Conservation (phyloP, 2,797 vertebrate genomes). For the Notamacropus eugenii region DNA sequence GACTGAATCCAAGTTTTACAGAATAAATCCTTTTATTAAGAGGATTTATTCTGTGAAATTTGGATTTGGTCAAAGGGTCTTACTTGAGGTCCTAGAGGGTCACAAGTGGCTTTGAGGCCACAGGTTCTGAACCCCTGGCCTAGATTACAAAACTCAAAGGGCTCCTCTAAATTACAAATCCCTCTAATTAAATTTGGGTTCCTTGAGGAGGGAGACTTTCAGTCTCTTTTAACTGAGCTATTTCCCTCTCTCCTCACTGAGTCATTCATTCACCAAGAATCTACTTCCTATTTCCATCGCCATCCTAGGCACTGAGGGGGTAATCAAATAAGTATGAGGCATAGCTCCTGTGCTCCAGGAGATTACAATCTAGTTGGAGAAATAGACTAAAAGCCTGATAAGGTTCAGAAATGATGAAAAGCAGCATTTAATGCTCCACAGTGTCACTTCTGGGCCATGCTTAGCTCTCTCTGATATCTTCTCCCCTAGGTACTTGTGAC, state of each 20-base stretch:
- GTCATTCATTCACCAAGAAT: neutral
- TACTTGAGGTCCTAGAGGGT: too few relatives aligned
- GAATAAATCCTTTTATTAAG: too few relatives aligned
- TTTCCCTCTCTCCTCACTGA: neutral
- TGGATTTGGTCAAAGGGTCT: too few relatives aligned
- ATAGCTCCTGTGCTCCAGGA: fast-evolving
- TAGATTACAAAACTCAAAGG: neutral
- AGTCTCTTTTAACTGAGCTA: neutral
- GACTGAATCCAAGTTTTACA: too few relatives aligned
- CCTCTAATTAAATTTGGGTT: neutral
- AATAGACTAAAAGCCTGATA: neutral
- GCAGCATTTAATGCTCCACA: neutral
- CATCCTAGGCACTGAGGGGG: neutral
- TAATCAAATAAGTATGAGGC: neutral
- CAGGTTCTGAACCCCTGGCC: too few relatives aligned
- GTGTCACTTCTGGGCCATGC: neutral
- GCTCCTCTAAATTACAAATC: neutral
- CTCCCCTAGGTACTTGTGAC: neutral
- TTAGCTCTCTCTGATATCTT: neutral
- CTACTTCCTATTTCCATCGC: neutral
- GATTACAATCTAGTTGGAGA: neutral
- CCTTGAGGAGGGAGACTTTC: neutral
- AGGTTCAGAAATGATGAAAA: neutral
- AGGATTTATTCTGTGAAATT: too few relatives aligned
- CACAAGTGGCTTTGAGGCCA: too few relatives aligned